Base-by-base conservation (phyloP, 2,888 invertebrate species). In the Watsonalla cultraria region DNA sequence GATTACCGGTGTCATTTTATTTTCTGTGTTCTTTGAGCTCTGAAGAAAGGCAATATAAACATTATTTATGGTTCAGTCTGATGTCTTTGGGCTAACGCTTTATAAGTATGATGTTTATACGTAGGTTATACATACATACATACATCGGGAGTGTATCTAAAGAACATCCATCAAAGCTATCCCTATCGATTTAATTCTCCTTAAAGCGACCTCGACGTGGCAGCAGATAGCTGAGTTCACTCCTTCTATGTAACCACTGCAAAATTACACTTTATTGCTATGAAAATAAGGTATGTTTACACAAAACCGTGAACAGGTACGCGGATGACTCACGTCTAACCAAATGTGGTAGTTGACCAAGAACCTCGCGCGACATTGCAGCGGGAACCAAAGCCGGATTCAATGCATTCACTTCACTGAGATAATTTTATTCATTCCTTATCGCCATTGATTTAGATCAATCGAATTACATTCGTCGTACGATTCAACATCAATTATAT, bases 281-380 rank as follows among this genome's bases (percentile, higher is more conserved):
- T 37, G 11, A 7, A 42, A 9, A 49, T 49, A 49, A 15, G 49
- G 49, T 49, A 13, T 9, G 37, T 37, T 39, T 49, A 49, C 35
- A 14, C 15, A 37, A 13, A 49, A 47, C 47, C 46, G 37, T 37
- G 35, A n/a, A 70, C 65, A 54, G 57, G 53, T 55, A 55, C 62
- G 61, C 57, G 63, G 64, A 69, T 84, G 84, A 81, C 72, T 84
- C 84, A 84, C 69, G 57, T 60, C 63, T 65, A 57, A 65, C 82
- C 84, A 81, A 82, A 76, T 76, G 84, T 67, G 82, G 82, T 62
- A 70, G 74, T 69, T 69, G 67, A 65, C 60, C 73, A 74, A 72
- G 74, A 72, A 68, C 70, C 64, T 66, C 55, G 56, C 60, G 56
- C 57, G 64, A 63, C 56, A 56, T 51, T 67, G 62, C 69, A 68